Conservation (phyloP, 2,888 invertebrate genomes). For the Leptopilina drosophilae region DNA sequence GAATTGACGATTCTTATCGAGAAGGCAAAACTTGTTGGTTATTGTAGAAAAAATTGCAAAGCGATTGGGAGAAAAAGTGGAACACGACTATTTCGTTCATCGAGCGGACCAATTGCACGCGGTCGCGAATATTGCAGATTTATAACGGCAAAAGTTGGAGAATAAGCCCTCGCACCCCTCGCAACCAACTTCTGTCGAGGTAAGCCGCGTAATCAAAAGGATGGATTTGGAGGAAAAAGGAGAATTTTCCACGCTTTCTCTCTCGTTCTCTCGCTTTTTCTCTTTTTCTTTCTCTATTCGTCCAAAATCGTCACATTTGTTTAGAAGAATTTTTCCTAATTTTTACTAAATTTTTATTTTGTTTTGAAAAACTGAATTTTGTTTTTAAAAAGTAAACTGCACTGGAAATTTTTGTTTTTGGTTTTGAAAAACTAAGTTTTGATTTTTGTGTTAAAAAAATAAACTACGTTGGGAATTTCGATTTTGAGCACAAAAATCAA, state of each 20-base stretch:
- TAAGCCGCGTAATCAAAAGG: constrained; percentile 48
- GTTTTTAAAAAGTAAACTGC: no score
- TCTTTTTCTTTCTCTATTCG: constrained; percentile 29
- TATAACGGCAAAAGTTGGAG: constrained; percentile 38
- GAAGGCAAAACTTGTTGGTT: background rate
- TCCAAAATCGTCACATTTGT: constrained; percentile 54
- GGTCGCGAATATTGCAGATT: constrained; percentile 36
- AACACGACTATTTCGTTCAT: constrained; percentile 36
- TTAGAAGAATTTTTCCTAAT: constrained; percentile 60
- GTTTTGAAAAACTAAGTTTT: no score
- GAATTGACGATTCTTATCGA: background rate
- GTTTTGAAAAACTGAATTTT: constrained; percentile 43
- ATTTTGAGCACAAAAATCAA: no score
- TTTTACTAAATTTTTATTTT: constrained; percentile 58
- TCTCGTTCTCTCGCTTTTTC: background rate
- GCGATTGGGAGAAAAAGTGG: background rate
- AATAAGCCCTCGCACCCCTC: constrained; percentile 27
- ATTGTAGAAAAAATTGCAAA: background rate
- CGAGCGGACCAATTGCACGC: constrained; percentile 36
- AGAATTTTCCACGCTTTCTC: constrained; percentile 49
- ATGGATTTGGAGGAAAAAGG: constrained; percentile 50
- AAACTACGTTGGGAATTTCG: no score
- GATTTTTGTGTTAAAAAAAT: no score
- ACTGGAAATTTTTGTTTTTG: no score
- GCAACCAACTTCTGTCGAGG: constrained; percentile 22